Conservation (phyloP, 2,888 invertebrate genomes). For the Hypomecis punctinalis region DNA sequence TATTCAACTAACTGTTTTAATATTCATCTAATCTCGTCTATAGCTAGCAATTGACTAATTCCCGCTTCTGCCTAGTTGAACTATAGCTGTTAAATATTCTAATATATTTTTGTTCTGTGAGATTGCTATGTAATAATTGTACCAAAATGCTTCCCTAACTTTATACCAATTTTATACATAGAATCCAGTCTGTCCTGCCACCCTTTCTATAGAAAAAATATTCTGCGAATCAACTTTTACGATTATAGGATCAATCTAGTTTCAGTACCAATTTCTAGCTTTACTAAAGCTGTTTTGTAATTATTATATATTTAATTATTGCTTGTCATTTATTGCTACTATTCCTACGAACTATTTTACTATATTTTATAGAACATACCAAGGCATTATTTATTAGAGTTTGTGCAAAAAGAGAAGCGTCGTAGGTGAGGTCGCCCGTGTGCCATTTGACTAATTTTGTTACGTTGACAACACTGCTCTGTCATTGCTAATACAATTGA, state of each 20-base stretch:
- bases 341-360: slow-evolving; percentile 67
- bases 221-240: slow-evolving; percentile 66
- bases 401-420: no score
- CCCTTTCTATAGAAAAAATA: slow-evolving; percentile 80
- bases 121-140: slow-evolving; percentile 74
- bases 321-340: slow-evolving; percentile 81
- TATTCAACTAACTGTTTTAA: slow-evolving; percentile 61
- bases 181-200: slow-evolving; percentile 68
- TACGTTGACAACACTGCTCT: no score
- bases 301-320: slow-evolving; percentile 72
- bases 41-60: slow-evolving; percentile 84
- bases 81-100: slow-evolving; percentile 73
- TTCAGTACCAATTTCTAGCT: slow-evolving; percentile 82
- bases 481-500: no score
- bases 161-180: slow-evolving; percentile 63
- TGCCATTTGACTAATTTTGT: no score
- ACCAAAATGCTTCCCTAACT: slow-evolving; percentile 68
- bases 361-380: slow-evolving; percentile 53
- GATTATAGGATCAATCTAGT: slow-evolving; percentile 71
- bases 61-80: slow-evolving; percentile 76
- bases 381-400: slow-evolving; percentile 45
- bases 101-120: slow-evolving; percentile 71
- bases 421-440: no score
- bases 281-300: slow-evolving; percentile 74
- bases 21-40: slow-evolving; percentile 73